Base-by-base conservation (phyloP, 2,888 invertebrate genomes). In the Eugnorisma glareosa region DNA sequence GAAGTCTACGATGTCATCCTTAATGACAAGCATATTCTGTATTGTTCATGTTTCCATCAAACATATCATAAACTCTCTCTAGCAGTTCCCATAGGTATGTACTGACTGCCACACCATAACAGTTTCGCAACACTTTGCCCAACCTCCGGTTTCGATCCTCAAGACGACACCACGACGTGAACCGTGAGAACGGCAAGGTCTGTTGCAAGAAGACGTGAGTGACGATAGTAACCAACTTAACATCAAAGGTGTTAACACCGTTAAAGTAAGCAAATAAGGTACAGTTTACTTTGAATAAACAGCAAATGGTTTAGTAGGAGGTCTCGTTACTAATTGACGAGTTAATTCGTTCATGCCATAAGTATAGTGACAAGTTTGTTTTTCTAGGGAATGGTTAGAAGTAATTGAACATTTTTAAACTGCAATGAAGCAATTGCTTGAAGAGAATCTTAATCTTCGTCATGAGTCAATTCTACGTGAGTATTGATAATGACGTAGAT, bases 171-270 rank as follows among this genome's bases (percentile, higher is more conserved):
- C 84, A 91, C 91, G 83, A 89, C 89, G 87, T 88, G 89, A 88
- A 90, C 89, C 94, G 95, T 95, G 95, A 94, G 95, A 95, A 80
- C 82, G 82, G 84, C 90, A 91, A 91, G 89, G 88, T 89, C 91
- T 94, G 93, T 90, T 90, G 93, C 91, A 93, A 88, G 80, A 68
- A 75, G 91, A 91, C 92, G 91, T 91, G 91, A 89, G 88, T 85
- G 80, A 87, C 84, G 84, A 86, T 82, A 57, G 72, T 35, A 68
- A 69, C 73, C 67, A 85, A 75, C 73, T 72, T 83, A 70, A 31
- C 59, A 59, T 76, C 64, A 63, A 61, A 72, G 15, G 54, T 73
- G 54, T 73, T 73, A 68, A 76, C 70, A 75, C 70, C 82, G 76
- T 84, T 87, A 85, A 67, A 7, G 43, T 75, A 77, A 83, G 57